Evolutionary conservation across 35 echinoderm and acorn worm species (phyloP).

Genomic region (Heliocidaris tuberculata): DNA sequence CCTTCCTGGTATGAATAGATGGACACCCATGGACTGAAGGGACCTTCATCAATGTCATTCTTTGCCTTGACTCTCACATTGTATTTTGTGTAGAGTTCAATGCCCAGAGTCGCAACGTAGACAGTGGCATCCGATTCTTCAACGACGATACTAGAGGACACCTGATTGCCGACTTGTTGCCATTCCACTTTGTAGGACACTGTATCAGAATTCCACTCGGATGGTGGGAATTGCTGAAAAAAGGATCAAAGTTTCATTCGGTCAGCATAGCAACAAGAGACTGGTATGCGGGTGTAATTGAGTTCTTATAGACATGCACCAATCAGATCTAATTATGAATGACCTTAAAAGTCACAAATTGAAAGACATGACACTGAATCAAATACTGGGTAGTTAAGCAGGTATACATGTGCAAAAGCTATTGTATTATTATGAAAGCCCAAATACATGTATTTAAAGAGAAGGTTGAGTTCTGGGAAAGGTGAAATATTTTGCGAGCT

Average conservation of each 20-base stretch:
- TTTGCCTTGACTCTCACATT: conserved; percentile 63
- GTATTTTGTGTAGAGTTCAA: conserved; percentile 64
- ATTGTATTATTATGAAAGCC: no score
- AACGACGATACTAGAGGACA: not conserved
- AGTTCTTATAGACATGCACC: no score
- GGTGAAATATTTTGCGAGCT: no score
- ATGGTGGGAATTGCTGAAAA: not conserved
- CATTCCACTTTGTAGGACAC: conserved; percentile 6
- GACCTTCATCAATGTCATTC: conserved; percentile 63
- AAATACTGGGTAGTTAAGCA: no score
- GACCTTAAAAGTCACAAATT: no score
- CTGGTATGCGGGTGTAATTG: no score
- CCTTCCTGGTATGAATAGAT: conserved; percentile 86
- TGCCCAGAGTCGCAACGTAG: not conserved
- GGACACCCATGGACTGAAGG: conserved; percentile 45
- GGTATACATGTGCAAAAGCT: no score
- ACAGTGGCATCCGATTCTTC: not conserved
- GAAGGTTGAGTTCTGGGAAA: no score
- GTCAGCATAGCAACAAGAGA: not conserved
- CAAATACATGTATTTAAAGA: no score
- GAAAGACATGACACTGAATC: no score
- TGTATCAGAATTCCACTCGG: not conserved
- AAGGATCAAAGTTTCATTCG: not conserved
- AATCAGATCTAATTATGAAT: no score
- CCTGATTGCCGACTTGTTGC: not conserved